Evolutionary conservation across 2,113 vertebrate species (phyloP).

Genomic region (Alaudala cheleensis): DNA sequence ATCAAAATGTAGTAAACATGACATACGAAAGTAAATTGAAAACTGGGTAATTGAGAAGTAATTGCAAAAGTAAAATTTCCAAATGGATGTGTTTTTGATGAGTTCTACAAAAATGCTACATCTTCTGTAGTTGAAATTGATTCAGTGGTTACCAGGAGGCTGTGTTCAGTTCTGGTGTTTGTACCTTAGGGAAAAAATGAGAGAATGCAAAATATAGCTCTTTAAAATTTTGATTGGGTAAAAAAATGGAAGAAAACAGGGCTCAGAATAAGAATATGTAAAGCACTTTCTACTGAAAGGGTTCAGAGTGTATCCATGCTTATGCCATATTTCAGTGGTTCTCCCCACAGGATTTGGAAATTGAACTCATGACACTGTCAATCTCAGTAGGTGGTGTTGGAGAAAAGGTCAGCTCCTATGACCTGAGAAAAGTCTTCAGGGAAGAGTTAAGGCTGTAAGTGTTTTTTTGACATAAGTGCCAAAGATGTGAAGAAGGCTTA

Average conservation of each 20-base stretch:
- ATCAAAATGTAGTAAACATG: not conserved
- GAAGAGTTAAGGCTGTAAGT: not conserved
- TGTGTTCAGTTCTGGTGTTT: not conserved
- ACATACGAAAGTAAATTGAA: not conserved
- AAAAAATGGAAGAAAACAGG: not conserved
- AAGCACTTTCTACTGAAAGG: not conserved
- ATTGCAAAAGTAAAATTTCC: not conserved
- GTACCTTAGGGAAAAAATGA: not conserved
- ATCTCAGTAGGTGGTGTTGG: not conserved
- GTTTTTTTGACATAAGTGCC: slow-evolving; percentile 6
- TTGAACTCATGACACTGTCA: not conserved
- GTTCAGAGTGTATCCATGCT: not conserved
- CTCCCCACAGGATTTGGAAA: not conserved
- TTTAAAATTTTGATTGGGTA: not conserved
- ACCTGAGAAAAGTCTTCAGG: not conserved
- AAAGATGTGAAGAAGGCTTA: not conserved
- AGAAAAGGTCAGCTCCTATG: slow-evolving; percentile 10
- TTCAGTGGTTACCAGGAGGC: not conserved
- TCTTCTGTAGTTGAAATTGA: not conserved
- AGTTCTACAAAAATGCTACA: not conserved
- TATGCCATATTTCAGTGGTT: not conserved
- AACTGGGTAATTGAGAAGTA: not conserved
- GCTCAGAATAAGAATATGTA: not conserved
- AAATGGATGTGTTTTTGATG: not conserved
- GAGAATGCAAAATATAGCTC: not conserved